Conservation (phyloP, 2,888 invertebrate species). For the Scaptodrosophila latifasciaeformis region DNA sequence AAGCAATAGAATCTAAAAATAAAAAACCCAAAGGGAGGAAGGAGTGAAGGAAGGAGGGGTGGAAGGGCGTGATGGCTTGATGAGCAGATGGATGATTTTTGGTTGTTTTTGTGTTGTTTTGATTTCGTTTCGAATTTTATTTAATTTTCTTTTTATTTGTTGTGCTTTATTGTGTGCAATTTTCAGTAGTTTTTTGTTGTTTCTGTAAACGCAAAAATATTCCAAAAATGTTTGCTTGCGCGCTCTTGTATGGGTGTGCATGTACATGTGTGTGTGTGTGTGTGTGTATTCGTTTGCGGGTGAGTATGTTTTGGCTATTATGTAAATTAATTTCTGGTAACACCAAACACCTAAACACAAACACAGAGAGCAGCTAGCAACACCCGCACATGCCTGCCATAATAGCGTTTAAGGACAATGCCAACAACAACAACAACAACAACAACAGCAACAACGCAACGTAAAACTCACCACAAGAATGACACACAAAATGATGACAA, state of each 20-base stretch:
- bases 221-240: slow-evolving; percentile 25
- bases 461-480: slow-evolving; percentile 47
- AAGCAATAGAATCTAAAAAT: no score
- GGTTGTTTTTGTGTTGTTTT: slow-evolving; percentile 18
- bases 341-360: slow-evolving; percentile 37
- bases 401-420: slow-evolving; percentile 33
- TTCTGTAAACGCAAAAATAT: slow-evolving; percentile 33
- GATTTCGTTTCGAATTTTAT: slow-evolving; percentile 35
- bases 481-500: slow-evolving; percentile 58
- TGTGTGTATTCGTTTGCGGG: no score
- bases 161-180: background rate
- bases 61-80: no score
- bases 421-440: slow-evolving; percentile 11
- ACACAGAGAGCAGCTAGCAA: background rate
- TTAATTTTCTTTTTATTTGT: slow-evolving; percentile 22
- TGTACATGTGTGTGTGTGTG: slow-evolving; percentile 8
- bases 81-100: no score
- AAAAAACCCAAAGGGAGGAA: no score
- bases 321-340: slow-evolving; percentile 63
- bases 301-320: slow-evolving; percentile 38
- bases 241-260: background rate
- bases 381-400: slow-evolving; percentile 12
- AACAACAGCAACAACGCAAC: slow-evolving; percentile 18
- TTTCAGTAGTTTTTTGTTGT: background rate
- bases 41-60: no score